A percentile compares a stretch with the other conserved stretches of the same genome.
Evolutionary conservation across 2,888 invertebrate genomes (phyloP).

Genomic region (Oscheius myriophilus): DNA sequence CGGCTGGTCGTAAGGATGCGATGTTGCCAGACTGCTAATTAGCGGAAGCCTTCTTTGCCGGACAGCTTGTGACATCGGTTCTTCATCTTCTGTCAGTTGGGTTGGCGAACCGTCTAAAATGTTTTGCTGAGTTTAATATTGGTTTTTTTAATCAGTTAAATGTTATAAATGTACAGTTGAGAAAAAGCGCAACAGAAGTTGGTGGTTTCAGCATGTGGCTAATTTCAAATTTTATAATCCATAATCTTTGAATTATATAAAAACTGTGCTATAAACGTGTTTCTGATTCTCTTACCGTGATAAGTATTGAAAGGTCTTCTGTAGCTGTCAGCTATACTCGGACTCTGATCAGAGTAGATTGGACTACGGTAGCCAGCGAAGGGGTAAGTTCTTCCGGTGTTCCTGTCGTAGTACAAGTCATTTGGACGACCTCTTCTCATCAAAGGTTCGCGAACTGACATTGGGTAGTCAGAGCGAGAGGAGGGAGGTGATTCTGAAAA

Average conservation of each 20-base stretch:
- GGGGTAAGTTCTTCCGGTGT: conserved; percentile 21
- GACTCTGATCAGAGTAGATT: conserved; percentile 52
- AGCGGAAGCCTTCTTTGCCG: conserved; percentile 53
- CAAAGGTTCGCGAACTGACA: conserved; percentile 52
- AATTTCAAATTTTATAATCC: background rate
- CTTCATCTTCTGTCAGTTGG: conserved; percentile 55
- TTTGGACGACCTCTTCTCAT: conserved; percentile 35
- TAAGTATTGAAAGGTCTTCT: conserved; percentile 27
- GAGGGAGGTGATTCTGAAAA: conserved; percentile 54
- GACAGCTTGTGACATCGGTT: conserved; percentile 54
- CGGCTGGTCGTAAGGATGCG: conserved; percentile 43
- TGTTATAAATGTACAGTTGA: too few species aligned
- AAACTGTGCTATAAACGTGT: too few species aligned
- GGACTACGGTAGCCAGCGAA: conserved; percentile 46
- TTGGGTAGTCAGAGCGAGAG: conserved; percentile 52
- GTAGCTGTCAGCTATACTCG: conserved; percentile 53
- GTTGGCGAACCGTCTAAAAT: conserved; percentile 39
- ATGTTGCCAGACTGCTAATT: conserved; percentile 47
- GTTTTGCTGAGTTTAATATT: too few species aligned
- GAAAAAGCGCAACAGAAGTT: background rate
- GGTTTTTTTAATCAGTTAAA: too few species aligned
- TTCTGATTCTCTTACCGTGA: conserved; percentile 16
- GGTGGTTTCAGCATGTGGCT: background rate
- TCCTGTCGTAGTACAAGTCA: conserved; percentile 36
- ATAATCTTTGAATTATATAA: background rate